These are phyloP conservation scores for Athene noctua DNA, from an alignment of 2,113 vertebrate genomes.

Conservation along the genomic window DNA sequence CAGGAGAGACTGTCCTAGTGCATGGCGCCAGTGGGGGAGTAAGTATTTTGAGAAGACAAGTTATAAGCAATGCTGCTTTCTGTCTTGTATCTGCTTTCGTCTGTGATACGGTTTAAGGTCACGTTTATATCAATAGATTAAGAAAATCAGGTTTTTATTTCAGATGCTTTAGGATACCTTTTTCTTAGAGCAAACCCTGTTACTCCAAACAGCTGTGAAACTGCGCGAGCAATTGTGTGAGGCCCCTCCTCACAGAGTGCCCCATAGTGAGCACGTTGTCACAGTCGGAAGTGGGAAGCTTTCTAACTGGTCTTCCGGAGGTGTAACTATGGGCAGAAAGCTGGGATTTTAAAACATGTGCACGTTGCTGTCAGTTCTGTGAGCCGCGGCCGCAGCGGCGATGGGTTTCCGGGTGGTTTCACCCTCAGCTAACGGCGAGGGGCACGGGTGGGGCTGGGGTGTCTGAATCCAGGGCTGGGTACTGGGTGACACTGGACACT, in stretches of 20 bases:
- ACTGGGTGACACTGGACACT: neutral
- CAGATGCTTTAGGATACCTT: neutral
- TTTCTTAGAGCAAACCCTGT: neutral
- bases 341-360: neutral
- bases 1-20: slow-evolving; percentile 86
- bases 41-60: slow-evolving; percentile 46
- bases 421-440: neutral
- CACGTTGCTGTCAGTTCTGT: neutral
- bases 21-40: slow-evolving; percentile 96
- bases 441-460: neutral
- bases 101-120: neutral
- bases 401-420: neutral
- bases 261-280: neutral
- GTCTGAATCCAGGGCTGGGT: neutral
- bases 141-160: neutral
- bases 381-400: neutral
- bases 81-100: neutral
- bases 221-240: neutral
- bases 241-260: neutral
- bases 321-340: neutral
- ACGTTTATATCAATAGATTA: neutral
- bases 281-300: neutral
- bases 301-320: neutral
- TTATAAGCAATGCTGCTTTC: neutral
- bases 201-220: neutral